phyloP scores from a whole-genome alignment of 2,113 vertebrate species.

The Pomatorhinus ruficollis region DNA sequence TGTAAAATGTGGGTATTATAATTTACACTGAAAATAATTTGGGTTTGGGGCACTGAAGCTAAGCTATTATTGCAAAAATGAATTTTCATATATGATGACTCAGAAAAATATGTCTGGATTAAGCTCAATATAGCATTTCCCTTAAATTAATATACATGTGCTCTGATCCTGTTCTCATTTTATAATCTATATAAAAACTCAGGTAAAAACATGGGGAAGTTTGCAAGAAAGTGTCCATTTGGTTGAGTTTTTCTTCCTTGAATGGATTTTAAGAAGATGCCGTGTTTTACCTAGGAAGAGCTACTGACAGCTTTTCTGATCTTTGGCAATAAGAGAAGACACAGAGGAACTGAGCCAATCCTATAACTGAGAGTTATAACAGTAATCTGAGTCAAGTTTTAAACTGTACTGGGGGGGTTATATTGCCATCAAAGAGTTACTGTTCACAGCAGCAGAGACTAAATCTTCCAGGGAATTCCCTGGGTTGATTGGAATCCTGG shows the following conservation, averaged over 20 bases:
- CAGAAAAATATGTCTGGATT: not conserved
- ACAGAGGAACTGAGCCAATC: not conserved
- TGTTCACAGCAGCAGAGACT: not conserved
- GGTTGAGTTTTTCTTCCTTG: not conserved
- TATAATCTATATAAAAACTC: not conserved
- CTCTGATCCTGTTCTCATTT: not conserved
- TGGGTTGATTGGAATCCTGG: not conserved
- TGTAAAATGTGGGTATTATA: not conserved
- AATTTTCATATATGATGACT: not conserved
- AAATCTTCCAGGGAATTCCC: not conserved
- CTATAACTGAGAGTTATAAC: not conserved
- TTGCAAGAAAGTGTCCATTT: not conserved
- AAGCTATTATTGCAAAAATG: not conserved
- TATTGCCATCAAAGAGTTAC: not conserved
- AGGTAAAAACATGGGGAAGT: not conserved
- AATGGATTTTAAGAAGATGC: not conserved
- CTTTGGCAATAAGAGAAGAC: not conserved
- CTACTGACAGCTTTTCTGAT: not conserved
- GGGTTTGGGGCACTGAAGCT: not conserved
- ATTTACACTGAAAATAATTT: conserved; percentile 28
- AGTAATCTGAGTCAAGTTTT: not conserved
- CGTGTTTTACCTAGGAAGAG: not conserved
- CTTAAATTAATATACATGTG: not conserved
- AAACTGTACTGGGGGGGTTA: not conserved
- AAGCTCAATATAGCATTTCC: not conserved